Conservation (phyloP, 35 echinoderm and acorn worm genomes). For the Apostichopus californicus region DNA sequence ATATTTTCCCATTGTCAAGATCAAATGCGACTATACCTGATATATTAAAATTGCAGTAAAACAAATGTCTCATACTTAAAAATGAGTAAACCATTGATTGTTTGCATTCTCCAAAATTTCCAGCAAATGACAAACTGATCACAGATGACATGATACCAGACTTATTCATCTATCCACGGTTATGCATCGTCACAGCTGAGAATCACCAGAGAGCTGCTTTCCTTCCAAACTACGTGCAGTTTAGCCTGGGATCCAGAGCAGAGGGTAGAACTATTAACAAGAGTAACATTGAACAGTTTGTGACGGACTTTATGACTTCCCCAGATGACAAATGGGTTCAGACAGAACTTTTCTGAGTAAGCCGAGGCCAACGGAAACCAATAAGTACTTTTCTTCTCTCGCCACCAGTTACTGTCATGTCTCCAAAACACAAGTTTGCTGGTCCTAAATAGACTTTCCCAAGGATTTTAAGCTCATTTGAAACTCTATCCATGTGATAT, state of each 20-base stretch:
- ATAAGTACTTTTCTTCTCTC: too few species aligned
- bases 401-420: too few species aligned
- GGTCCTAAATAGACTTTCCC: too few species aligned
- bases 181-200: conserved; percentile 69
- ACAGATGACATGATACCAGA: conserved; percentile 80
- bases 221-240: conserved; percentile 59
- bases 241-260: conserved; percentile 57
- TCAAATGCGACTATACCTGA: background rate
- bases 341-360: conserved; percentile 83
- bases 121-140: conserved; percentile 71
- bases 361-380: too few species aligned
- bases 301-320: conserved; percentile 59
- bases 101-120: background rate
- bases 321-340: conserved; percentile 63
- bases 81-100: too few species aligned
- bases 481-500: too few species aligned
- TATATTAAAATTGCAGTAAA: too few species aligned
- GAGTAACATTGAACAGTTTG: conserved; percentile 68
- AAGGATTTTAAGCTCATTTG: too few species aligned
- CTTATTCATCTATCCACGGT: conserved; percentile 87
- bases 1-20: too few species aligned
- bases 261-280: conserved; percentile 43
- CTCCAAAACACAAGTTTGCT: too few species aligned
- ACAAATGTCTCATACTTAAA: too few species aligned
- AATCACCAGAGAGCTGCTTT: conserved; percentile 84